phyloP scores from a whole-genome alignment of 1,140 invertebrate genomes.

The Phenacoccus solenopsis region DNA sequence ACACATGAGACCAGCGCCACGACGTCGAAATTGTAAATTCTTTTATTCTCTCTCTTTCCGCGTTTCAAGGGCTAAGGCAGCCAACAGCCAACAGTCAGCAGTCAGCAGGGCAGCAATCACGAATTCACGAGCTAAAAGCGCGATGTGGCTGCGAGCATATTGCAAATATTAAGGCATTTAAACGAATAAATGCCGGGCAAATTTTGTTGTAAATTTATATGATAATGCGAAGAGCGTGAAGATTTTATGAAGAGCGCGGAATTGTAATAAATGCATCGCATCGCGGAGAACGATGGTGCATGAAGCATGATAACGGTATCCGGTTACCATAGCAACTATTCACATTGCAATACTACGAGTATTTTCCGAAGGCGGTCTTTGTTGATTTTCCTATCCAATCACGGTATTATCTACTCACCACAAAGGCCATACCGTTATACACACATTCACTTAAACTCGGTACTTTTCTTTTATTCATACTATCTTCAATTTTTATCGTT shows the following conservation, averaged over 20 bases:
- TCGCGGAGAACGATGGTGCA: not conserved
- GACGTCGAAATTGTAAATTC: too few species aligned
- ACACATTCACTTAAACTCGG: not conserved
- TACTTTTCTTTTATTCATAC: constrained; percentile 1
- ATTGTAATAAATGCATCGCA: not conserved
- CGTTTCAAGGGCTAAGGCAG: too few species aligned
- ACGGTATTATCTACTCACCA: constrained; percentile 1
- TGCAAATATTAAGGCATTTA: not conserved
- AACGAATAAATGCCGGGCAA: not conserved
- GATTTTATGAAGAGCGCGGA: not conserved
- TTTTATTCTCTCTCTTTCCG: too few species aligned
- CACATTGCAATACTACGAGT: not conserved
- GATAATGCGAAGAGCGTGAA: not conserved
- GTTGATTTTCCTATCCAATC: constrained; percentile 1
- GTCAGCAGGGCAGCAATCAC: too few species aligned
- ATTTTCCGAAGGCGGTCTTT: constrained; percentile 1
- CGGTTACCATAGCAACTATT: not conserved
- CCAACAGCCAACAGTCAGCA: too few species aligned
- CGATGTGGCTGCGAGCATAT: too few species aligned
- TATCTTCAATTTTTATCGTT: not conserved
- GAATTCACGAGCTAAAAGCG: too few species aligned
- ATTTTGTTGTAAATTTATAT: not conserved
- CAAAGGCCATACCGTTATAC: not conserved
- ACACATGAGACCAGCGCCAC: too few species aligned
- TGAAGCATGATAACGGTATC: not conserved